A percentile compares a stretch with the other conserved stretches of the same genome.
Evolutionary conservation across 1,140 invertebrate species (phyloP).

Genomic region (Cydia splendana): DNA sequence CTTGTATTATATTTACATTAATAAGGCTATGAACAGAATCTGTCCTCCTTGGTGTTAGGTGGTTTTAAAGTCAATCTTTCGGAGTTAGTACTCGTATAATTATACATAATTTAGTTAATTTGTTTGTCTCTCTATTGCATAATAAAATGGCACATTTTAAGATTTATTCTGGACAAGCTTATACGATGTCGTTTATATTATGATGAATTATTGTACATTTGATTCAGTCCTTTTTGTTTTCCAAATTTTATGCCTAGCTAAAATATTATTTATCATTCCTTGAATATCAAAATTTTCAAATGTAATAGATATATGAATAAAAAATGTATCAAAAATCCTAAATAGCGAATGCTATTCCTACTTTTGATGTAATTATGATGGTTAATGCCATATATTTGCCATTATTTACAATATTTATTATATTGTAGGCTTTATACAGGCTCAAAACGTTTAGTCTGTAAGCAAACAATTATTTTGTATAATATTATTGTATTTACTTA

Average conservation of each 20-base stretch:
- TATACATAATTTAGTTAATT: neutral
- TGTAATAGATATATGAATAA: neutral
- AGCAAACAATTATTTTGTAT: neutral
- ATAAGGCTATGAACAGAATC: constrained; percentile 30
- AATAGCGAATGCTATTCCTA: neutral
- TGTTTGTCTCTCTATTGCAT: neutral
- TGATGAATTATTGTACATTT: neutral
- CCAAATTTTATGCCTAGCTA: too few relatives aligned
- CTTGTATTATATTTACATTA: constrained; percentile 36
- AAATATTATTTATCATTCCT: neutral
- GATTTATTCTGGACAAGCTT: neutral
- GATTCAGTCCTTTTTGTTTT: too few relatives aligned
- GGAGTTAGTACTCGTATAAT: neutral
- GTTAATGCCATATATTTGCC: constrained; percentile 32
- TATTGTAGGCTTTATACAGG: constrained; percentile 6
- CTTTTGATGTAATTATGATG: constrained; percentile 34
- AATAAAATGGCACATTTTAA: neutral
- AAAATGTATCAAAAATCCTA: neutral
- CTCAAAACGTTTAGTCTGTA: constrained; percentile 13
- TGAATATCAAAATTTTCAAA: neutral
- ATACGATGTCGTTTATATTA: neutral
- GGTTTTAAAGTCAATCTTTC: neutral
- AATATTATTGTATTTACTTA: constrained; percentile 5
- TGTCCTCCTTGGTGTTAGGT: neutral
- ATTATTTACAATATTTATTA: constrained; percentile 26